phyloP scores from a whole-genome alignment of 2,888 invertebrate genomes.

The Leucophenga maculata region DNA sequence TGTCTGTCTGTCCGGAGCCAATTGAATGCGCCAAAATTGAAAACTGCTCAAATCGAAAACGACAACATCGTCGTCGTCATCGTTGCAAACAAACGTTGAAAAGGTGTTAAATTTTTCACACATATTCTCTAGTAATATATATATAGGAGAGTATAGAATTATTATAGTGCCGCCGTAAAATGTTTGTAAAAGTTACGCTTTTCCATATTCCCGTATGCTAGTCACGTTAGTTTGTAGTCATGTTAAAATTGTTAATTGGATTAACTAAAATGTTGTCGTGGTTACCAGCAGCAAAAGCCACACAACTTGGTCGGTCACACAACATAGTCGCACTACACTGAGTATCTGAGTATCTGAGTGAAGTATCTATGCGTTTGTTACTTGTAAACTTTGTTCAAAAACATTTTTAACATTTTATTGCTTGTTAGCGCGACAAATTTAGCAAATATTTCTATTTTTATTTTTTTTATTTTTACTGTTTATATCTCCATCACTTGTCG shows the following conservation, averaged over 20 bases:
- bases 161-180: background rate
- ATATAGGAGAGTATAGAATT: conserved; percentile 11
- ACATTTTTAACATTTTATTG: conserved; percentile 69
- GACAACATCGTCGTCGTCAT: conserved; percentile 5
- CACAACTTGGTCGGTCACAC: background rate
- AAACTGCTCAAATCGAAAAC: conserved; percentile 14
- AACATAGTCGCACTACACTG: background rate
- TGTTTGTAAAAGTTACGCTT: no score
- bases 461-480: conserved; percentile 39
- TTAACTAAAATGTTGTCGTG: conserved; percentile 59
- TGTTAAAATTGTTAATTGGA: conserved; percentile 69
- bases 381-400: conserved; percentile 27
- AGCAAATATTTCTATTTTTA: conserved; percentile 57
- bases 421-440: conserved; percentile 67
- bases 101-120: conserved; percentile 69
- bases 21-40: background rate
- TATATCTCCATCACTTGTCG: conserved; percentile 8
- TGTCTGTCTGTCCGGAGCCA: no score
- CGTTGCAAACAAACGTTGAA: conserved; percentile 27
- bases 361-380: background rate
- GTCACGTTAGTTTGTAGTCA: conserved; percentile 61
- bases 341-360: background rate
- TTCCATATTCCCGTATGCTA: conserved; percentile 32
- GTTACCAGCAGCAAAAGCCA: background rate
- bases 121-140: conserved; percentile 35